Evolutionary conservation across 2,888 invertebrate species (phyloP).

Genomic region (Lasiommata megera): DNA sequence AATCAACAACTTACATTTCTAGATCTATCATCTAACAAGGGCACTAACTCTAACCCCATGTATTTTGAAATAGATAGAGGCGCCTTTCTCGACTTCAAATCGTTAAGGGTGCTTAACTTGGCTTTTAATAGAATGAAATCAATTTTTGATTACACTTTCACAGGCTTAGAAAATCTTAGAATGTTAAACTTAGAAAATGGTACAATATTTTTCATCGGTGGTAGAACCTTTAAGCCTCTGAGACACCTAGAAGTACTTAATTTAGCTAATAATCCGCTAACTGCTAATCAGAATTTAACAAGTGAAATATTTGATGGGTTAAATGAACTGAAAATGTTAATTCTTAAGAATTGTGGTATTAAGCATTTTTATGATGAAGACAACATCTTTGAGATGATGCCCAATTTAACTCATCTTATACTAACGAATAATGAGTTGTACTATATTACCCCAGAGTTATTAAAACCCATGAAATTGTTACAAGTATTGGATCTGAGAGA

Average conservation of each 20-base stretch:
- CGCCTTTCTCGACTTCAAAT: constrained; percentile 71
- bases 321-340: constrained; percentile 67
- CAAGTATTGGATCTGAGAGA: constrained; percentile 73
- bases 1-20: constrained; percentile 69
- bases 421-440: constrained; percentile 73
- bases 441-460: constrained; percentile 60
- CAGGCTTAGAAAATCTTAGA: constrained; percentile 69
- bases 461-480: constrained; percentile 66
- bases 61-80: constrained; percentile 75
- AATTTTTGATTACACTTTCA: constrained; percentile 73
- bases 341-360: constrained; percentile 76
- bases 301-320: constrained; percentile 70
- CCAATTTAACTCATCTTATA: constrained; percentile 71
- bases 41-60: constrained; percentile 57
- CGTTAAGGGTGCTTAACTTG: constrained; percentile 73
- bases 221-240: constrained; percentile 67
- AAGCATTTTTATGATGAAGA: constrained; percentile 60
- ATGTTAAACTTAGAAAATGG: constrained; percentile 77
- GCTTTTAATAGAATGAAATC: constrained; percentile 78
- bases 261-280: constrained; percentile 77
- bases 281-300: constrained; percentile 61
- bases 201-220: constrained; percentile 72
- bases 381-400: constrained; percentile 75
- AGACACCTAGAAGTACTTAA: constrained; percentile 71
- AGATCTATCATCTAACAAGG: constrained; percentile 77